Evolutionary conservation across 1,140 invertebrate genomes (phyloP), one percentile per base, ranked within the genome.

Genomic region (Neodiprion fabricii): DNA sequence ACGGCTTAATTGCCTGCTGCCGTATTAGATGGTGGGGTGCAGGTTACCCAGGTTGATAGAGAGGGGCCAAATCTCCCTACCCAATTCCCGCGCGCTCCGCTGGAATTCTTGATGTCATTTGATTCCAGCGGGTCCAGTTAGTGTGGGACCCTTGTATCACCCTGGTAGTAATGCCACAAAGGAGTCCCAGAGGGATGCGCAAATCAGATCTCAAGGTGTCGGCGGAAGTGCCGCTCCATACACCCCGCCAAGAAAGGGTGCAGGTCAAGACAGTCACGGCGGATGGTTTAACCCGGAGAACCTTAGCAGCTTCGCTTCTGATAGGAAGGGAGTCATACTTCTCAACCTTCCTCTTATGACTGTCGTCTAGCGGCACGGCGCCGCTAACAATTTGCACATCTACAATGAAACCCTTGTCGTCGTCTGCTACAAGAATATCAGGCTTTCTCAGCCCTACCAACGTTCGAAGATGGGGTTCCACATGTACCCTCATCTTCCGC

Each of bases 331-430:
- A 9, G n/a, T 14, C 14, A 61, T 77, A 77, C 21, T 80, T 40
- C 75, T 72, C 69, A 8, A 5, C 21, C 61, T 74, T 76, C 14
- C n/a, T 17, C 72, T 70, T 40, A 17, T 80, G 76, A 2, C 70
- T 66, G 1, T 74, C 75, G 14, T 72, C 28, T 5, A 80, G 61
- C 9, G 75, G 21, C 5, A 72, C 10, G 7, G 40, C 10, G 9
- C 72, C 81, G 12, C 75, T 77, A 0, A 79, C 76, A 0, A 81
- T 74, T 40, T 80, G 79, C 0, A 74, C 50, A 70, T 85, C 82
- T 0, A 83, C 66, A 0, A 80, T 74, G 0, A 12, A 28, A 0
- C 65, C 74, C 47, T 40, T 67, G 0, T 69, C 65, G 5, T 74
- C 74, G 14, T 66, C 77, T 1, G 9, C 17, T 0, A 74, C 76